These are phyloP conservation scores for Cochlearius cochlearius DNA, from an alignment of 2,113 vertebrate genomes.

Conservation along the genomic window DNA sequence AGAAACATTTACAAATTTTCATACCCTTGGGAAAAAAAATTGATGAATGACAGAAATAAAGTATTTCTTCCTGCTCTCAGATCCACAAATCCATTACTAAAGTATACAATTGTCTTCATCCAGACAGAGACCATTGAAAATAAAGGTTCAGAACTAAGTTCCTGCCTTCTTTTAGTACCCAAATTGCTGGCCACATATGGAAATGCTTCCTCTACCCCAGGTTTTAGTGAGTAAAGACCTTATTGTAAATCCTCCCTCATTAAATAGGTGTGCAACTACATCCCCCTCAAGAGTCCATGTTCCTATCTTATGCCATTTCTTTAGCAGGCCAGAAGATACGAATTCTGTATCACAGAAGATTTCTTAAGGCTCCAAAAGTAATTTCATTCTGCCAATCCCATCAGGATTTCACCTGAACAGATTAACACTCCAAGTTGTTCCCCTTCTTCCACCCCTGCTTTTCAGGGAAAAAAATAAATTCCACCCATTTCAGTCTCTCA, in stretches of 20 bases:
- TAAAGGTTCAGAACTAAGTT: background rate
- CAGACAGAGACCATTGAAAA: background rate
- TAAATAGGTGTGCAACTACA: background rate
- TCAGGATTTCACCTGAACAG: background rate
- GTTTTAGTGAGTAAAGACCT: background rate
- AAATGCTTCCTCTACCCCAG: background rate
- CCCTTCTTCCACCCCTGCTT: background rate
- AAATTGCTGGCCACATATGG: background rate
- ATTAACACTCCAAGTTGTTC: background rate
- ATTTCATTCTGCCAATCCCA: background rate
- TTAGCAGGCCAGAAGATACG: background rate
- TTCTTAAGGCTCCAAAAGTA: background rate
- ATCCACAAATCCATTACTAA: background rate
- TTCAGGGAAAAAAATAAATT: background rate
- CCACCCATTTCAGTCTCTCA: background rate
- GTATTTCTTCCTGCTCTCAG: background rate
- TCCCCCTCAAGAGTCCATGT: background rate
- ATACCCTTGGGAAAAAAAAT: background rate
- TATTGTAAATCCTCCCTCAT: background rate
- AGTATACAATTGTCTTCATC: background rate
- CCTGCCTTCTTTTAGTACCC: background rate
- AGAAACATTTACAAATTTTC: background rate
- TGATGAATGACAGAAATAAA: background rate
- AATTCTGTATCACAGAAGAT: background rate
- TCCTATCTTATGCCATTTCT: background rate